Evolutionary conservation across 2,888 invertebrate genomes (phyloP), one percentile per base, ranked within the genome.

Genomic region (Leptothorax acervorum): DNA sequence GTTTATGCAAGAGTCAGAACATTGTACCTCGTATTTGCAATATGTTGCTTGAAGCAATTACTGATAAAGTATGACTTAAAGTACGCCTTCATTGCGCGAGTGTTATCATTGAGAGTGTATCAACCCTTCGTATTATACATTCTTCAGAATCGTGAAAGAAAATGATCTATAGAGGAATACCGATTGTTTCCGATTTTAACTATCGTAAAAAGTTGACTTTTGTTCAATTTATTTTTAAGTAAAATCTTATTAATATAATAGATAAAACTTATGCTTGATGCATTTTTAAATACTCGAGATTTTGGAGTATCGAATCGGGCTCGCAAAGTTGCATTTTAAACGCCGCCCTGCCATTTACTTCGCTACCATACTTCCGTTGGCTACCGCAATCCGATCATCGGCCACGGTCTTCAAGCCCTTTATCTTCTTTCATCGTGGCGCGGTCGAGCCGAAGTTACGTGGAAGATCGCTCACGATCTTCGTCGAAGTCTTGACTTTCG

Each of bases 401-500:
- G 66, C 65, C 65, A 70, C 63, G 53, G 45, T 78, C 76, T 53
- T 45, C 45, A 31, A 45, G 28, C 76, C 48, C 82, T 76, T 76
- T 63, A 74, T 82, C 82, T 82, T 57, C 76, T 48, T 78, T 55
- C 81, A 81, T 63, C 57, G 82, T n/a, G 42, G 62, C 82, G 82
- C 62, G 70, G 35, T 60, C 73, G 60, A 2, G 66, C 35, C 57
- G 78, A 85, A 76, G 79, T 82, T 79, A 82, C 75, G 76, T 66
- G 68, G 48, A 86, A 73, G 81, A 87, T 75, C 60, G 81, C 71
- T 84, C 82, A 83, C 87, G 84, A 85, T 82, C 86, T 63, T 70
- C 65, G 83, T 85, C 79, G 57, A 86, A 89, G 87, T 84, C 83
- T 62, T 76, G 62, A 85, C 83, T 87, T 82, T 84, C 82, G 85